Evolutionary conservation across 2,113 vertebrate genomes (phyloP).

Genomic region (Promerops cafer): DNA sequence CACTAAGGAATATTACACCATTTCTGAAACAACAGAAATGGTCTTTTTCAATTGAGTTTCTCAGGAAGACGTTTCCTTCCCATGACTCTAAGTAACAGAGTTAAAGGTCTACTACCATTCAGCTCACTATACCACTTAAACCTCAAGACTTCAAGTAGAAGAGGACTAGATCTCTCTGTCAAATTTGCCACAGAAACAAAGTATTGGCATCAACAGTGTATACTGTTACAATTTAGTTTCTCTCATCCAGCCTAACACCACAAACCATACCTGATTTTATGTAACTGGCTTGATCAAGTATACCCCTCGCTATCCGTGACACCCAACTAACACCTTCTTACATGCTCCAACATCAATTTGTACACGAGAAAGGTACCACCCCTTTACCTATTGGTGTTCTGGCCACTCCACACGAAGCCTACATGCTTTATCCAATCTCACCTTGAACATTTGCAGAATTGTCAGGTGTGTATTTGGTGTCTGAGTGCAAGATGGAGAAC

Average conservation of each 20-base stretch:
- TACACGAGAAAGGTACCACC: not conserved
- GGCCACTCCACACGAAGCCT: not conserved
- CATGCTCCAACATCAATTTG: not conserved
- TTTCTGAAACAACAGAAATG: not conserved
- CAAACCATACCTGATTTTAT: not conserved
- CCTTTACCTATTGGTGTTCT: not conserved
- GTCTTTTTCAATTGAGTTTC: not conserved
- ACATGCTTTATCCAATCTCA: not conserved
- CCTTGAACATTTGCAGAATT: not conserved
- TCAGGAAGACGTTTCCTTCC: not conserved
- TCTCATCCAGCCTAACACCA: not conserved
- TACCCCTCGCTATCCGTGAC: not conserved
- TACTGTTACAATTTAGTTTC: not conserved
- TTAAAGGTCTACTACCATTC: not conserved
- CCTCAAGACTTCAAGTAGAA: not conserved
- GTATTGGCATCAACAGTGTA: not conserved
- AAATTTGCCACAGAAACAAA: not conserved
- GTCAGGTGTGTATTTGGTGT: not conserved
- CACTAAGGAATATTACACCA: not conserved
- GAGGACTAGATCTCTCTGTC: not conserved
- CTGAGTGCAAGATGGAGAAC: not conserved
- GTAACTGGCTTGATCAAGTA: not conserved
- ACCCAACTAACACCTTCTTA: not conserved
- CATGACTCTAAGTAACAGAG: not conserved
- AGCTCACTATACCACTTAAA: not conserved